These are phyloP conservation scores for Punctoribates punctum DNA, from an alignment of 2,888 invertebrate genomes.

Conservation along the genomic window DNA sequence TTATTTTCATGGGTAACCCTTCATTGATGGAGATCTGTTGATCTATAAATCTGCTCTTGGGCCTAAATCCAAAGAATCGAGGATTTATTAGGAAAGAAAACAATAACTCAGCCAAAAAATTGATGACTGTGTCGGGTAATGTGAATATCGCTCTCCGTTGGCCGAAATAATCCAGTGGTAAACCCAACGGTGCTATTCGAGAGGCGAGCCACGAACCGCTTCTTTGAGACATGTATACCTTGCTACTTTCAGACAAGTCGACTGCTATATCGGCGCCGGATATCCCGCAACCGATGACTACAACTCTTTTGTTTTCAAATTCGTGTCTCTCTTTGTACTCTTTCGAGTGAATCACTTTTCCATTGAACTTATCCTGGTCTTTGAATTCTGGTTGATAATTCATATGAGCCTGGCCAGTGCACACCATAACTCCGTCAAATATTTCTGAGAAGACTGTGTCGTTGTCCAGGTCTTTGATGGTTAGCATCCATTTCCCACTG, in stretches of 20 bases:
- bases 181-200: not conserved
- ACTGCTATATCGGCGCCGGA: constrained; percentile 55
- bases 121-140: too few relatives aligned
- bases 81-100: not conserved
- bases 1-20: constrained; percentile 54
- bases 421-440: constrained; percentile 57
- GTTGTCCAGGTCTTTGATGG: not conserved
- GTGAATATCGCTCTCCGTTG: not conserved
- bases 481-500: constrained; percentile 25
- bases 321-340: constrained; percentile 49
- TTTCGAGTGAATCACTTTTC: constrained; percentile 49
- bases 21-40: constrained; percentile 52
- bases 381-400: constrained; percentile 54
- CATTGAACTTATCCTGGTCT: constrained; percentile 53
- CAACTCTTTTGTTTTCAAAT: constrained; percentile 52
- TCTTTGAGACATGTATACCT: constrained; percentile 48
- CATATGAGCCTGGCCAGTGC: constrained; percentile 56
- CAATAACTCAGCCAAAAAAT: too few relatives aligned
- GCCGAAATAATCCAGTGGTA: not conserved
- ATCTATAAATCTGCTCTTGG: constrained; percentile 38
- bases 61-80: not conserved
- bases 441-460: constrained; percentile 49
- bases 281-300: constrained; percentile 58
- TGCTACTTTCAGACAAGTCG: constrained; percentile 50
- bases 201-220: constrained; percentile 48